A percentile compares a stretch with the other conserved stretches of the same genome.
phyloP scores from a whole-genome alignment of 2,113 vertebrate species.

The Psephotus haematonotus region DNA sequence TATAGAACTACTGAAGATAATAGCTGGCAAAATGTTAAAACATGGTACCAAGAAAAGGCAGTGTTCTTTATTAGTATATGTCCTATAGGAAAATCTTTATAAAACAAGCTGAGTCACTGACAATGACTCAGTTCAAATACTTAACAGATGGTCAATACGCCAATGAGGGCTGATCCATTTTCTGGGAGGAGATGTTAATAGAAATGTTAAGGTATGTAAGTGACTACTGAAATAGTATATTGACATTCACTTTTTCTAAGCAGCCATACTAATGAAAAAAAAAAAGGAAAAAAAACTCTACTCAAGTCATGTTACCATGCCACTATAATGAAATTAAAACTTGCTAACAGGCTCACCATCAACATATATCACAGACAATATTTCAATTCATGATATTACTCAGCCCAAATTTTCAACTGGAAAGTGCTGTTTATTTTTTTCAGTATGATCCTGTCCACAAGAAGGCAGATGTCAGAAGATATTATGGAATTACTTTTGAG shows the following conservation, averaged over 20 bases:
- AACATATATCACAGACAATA: background rate
- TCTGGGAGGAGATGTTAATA: background rate
- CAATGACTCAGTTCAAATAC: background rate
- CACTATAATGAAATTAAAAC: background rate
- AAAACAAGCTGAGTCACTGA: background rate
- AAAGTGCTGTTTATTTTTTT: background rate
- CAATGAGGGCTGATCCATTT: background rate
- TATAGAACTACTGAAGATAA: background rate
- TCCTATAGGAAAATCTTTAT: background rate
- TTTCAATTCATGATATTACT: background rate
- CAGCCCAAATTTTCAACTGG: background rate
- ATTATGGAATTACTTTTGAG: background rate
- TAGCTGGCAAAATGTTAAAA: background rate
- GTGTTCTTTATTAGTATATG: background rate
- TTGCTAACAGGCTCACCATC: background rate
- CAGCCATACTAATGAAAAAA: background rate
- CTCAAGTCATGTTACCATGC: background rate
- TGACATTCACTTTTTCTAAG: background rate
- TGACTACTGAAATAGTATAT: background rate
- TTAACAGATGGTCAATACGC: background rate
- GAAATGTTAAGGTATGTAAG: background rate
- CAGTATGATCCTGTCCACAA: background rate
- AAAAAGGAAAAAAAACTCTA: background rate
- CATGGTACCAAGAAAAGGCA: rapidly evolving
- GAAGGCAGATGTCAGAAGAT: background rate